Evolutionary conservation across 2,797 vertebrate species (phyloP).

Genomic region (Discoglossus pictus): DNA sequence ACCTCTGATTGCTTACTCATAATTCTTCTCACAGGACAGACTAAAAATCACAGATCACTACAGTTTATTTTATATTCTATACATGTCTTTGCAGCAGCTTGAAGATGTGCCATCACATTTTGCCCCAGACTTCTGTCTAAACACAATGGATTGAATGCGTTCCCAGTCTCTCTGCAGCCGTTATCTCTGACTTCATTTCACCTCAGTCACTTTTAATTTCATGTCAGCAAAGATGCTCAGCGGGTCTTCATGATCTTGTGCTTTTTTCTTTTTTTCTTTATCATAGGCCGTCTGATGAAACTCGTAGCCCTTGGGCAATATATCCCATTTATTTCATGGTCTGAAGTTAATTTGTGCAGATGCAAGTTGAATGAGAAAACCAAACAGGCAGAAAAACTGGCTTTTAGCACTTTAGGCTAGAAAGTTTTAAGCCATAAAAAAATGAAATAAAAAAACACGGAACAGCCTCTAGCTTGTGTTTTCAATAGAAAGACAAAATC

Average conservation of each 20-base stretch:
- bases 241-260: conserved; percentile 23
- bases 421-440: conserved; percentile 48
- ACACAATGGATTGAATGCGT: conserved; percentile 2
- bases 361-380: conserved; percentile 57
- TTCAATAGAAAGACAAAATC: not conserved
- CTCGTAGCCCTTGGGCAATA: conserved; percentile 48
- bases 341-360: conserved; percentile 63
- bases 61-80: conserved; percentile 14
- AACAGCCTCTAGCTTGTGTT: conserved; percentile 9
- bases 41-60: conserved; percentile 12
- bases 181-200: conserved; percentile 42
- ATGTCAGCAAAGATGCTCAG: conserved; percentile 39
- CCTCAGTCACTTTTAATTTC: conserved; percentile 51
- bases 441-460: conserved; percentile 30
- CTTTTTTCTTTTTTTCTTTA: conserved; percentile 30
- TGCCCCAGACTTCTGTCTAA: conserved; percentile 24
- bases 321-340: conserved; percentile 61
- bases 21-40: conserved; percentile 1
- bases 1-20: conserved; percentile 15
- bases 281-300: conserved; percentile 56
- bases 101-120: not conserved
- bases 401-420: conserved; percentile 57
- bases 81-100: not conserved
- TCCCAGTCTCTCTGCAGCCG: conserved; percentile 19
- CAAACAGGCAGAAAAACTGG: conserved; percentile 61